Evolutionary conservation across 1,140 invertebrate species (phyloP).

Genomic region (Belonocnema kinseyi): DNA sequence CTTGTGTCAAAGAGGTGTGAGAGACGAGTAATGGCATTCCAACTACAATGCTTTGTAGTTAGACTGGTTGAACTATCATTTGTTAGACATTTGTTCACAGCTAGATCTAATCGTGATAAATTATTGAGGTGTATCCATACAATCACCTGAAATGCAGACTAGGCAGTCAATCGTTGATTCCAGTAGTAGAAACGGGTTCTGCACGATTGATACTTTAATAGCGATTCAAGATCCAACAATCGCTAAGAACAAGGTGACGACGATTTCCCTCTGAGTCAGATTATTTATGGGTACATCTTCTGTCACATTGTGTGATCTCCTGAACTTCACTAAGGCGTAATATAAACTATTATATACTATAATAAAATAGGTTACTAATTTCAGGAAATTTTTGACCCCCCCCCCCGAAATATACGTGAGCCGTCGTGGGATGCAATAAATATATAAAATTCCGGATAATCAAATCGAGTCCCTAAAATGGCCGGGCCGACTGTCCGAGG

Average conservation of each 20-base stretch:
- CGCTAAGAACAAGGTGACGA: conserved; percentile 3
- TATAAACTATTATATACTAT: no score
- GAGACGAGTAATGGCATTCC: not conserved
- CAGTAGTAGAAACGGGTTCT: conserved; percentile 6
- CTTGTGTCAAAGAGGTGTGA: conserved; percentile 8
- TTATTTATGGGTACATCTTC: conserved; percentile 6
- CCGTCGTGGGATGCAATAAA: no score
- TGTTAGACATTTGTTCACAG: not conserved
- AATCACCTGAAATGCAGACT: not conserved
- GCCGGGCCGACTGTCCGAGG: no score
- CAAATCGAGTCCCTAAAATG: no score
- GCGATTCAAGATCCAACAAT: not conserved
- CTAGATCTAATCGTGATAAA: not conserved
- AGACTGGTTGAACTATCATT: not conserved
- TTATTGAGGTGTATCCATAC: no score
- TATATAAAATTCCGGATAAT: no score
- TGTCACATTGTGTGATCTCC: not conserved
- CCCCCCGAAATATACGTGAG: no score
- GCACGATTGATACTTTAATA: conserved; percentile 15
- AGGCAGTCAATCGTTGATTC: not conserved
- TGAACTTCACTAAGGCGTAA: no score
- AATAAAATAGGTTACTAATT: no score
- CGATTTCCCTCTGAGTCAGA: not conserved
- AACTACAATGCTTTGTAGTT: not conserved
- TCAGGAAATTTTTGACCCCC: no score